phyloP scores from a whole-genome alignment of 2,888 invertebrate genomes.

The Apeira syringaria region DNA sequence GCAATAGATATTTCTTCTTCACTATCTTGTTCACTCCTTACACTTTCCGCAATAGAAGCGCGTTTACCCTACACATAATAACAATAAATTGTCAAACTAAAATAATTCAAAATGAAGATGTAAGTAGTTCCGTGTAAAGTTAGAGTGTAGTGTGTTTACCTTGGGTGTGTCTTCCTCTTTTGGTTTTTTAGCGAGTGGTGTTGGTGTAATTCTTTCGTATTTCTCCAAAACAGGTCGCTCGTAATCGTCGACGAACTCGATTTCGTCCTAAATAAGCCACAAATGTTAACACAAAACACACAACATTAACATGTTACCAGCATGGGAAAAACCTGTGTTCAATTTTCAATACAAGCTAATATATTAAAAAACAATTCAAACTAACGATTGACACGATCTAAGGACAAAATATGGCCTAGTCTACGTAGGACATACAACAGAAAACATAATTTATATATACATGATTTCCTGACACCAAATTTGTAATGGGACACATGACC shows the following conservation, averaged over 20 bases:
- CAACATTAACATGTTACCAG: conserved; percentile 41
- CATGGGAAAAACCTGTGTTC: background rate
- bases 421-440: conserved; percentile 1
- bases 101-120: no score
- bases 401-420: background rate
- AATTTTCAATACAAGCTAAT: background rate
- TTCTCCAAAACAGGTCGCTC: conserved; percentile 90
- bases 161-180: conserved; percentile 74
- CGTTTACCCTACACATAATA: conserved; percentile 61
- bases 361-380: background rate
- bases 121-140: no score
- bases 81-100: background rate
- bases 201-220: conserved; percentile 85
- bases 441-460: conserved; percentile 19
- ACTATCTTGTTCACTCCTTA: conserved; percentile 70
- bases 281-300: conserved; percentile 58
- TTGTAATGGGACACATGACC: conserved; percentile 45
- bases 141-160: conserved; percentile 67
- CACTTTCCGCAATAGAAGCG: conserved; percentile 68
- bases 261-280: conserved; percentile 73
- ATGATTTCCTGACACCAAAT: conserved; percentile 1
- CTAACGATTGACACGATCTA: conserved; percentile 2
- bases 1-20: conserved; percentile 70
- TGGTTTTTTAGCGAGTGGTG: conserved; percentile 77
- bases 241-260: conserved; percentile 87